Evolutionary conservation across 1,140 invertebrate species (phyloP), one percentile per base, ranked within the genome.

Genomic region (Magallana gigas): DNA sequence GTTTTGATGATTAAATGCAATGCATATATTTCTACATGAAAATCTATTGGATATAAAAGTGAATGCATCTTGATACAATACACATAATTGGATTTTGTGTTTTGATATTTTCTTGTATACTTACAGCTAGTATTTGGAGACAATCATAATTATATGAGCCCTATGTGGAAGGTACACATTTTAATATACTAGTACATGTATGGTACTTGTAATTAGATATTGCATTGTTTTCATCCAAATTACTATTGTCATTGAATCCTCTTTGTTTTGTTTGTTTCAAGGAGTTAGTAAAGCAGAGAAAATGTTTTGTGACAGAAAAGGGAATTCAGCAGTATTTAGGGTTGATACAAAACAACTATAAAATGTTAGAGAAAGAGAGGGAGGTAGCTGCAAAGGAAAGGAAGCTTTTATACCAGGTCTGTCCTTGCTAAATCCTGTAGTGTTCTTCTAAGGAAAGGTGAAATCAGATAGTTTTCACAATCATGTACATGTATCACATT

Each of bases 341-440:
- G 9, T 85, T 94, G 14, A 91, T 94, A 48, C 93, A 90, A 68
- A 94, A 94, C 88, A 94, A 94, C 87, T 89, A 93, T 23, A 84
- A 88, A n/a, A 89, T 91, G 84, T 91, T 94, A 4, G 81, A 91
- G 23, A 90, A 64, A 9, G 89, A 90, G n/a, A 92, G 92, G 90
- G 86, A 86, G 59, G 89, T 85, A 56, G 85, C 85, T 9, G 48
- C 88, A 11, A 90, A 91, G 59, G 93, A 93, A n/a, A 88, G 92
- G 18, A 94, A 94, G 84, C 89, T 94, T 8, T 92, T 93, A 71
- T 94, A 94, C 83, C 92, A 94, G 92, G 93, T 94, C 82, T 83
- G 85, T 81, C 56, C 18, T 14, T 0, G 1, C 29, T 18, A 29
- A 29, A 48, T 48, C 36, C 1, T 48, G 36, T 48, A 4, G 36